Base-by-base conservation (phyloP, 1,140 invertebrate species). In the Aleiodes sp. region DNA sequence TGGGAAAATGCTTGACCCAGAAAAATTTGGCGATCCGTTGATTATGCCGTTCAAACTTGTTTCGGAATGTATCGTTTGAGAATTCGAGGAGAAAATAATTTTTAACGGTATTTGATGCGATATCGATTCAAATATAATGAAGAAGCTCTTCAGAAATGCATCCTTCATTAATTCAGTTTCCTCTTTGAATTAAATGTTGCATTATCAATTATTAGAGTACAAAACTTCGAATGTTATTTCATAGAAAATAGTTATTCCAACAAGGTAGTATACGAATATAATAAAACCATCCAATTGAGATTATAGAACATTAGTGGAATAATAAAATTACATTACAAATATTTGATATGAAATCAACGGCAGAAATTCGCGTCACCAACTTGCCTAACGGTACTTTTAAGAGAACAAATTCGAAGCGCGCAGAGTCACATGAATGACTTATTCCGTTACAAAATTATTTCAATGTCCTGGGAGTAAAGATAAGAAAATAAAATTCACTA, bases 1-100 rank as follows among this genome's bases (percentile, higher is more conserved):
- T 35, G n/a, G n/a, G n/a, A 35, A 46, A 52, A 52, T 21, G 26
- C 46, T 21, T 52, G 46, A 52, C 46, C 16, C 46, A 39, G 56
- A 73, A 73, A 75, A 76, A 75, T 71, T 72, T 70, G 37, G 39
- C 52, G 33, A 14, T 57, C 31, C 65, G 76, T 73, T 52, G 21
- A 52, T 52, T 52, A 10, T 14, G 14, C 46, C 10, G 21, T 4
- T 24, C 46, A 9, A 16, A 52, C 21, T 52, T 16, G 21, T 52
- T 52, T 9, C 46, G 26, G 46, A 24, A 26, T n/a, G 26, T 7
- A 21, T 12, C n/a, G 26, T 52, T 52, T 24, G 12, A 16, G 12
- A 2, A 2, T 2, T 52, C 8, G 46, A 52, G 10, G 9, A 6
- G 21, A 24, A 52, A 52, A 52, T 3, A 24, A 6, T 52, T 21